Conservation (phyloP, 2,888 invertebrate species). For the Caenorhabditis japonica region DNA sequence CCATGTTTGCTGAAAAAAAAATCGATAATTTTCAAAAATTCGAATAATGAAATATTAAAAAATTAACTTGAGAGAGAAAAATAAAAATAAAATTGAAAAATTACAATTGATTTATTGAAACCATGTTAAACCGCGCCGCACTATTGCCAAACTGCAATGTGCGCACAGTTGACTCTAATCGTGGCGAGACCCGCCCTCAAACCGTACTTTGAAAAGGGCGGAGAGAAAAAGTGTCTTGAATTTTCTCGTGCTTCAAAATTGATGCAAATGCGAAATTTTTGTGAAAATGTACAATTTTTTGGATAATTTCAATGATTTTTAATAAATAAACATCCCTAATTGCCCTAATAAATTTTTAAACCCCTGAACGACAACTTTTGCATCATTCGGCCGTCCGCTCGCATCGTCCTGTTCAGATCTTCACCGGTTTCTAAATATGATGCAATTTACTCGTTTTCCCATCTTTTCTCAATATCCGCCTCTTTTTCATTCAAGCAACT, state of each 20-base stretch:
- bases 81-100: conserved; percentile 16
- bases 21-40: background rate
- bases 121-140: conserved; percentile 37
- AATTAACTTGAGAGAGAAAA: background rate
- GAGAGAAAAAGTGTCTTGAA: conserved; percentile 50
- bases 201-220: conserved; percentile 49
- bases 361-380: too few species aligned
- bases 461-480: background rate
- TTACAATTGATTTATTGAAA: background rate
- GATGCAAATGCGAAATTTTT: conserved; percentile 33
- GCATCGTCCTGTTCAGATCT: conserved; percentile 7
- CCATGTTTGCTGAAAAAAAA: conserved; percentile 53
- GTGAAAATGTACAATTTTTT: conserved; percentile 7
- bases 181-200: conserved; percentile 31
- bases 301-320: conserved; percentile 3
- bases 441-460: conserved; percentile 23
- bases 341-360: too few species aligned
- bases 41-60: too few species aligned
- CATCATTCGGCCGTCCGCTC: background rate
- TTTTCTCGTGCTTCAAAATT: conserved; percentile 13
- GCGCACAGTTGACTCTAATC: conserved; percentile 16
- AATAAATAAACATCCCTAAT: too few species aligned
- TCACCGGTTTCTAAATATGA: too few species aligned
- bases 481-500: background rate
- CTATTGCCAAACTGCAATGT: conserved; percentile 23